Evolutionary conservation across 1,140 invertebrate genomes (phyloP).

Genomic region (Papilio aristodemus): DNA sequence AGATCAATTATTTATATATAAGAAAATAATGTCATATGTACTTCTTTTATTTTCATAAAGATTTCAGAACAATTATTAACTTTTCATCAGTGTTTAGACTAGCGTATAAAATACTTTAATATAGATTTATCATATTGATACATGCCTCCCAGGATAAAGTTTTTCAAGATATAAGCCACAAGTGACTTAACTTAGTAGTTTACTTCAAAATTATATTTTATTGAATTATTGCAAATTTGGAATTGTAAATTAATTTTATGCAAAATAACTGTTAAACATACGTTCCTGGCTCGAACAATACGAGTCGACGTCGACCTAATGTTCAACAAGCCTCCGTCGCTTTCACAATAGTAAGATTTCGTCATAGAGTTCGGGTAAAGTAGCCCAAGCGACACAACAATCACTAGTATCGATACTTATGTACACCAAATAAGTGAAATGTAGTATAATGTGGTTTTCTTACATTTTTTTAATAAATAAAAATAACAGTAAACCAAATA

Average conservation of each 20-base stretch:
- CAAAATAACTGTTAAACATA: background rate
- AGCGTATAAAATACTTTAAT: background rate
- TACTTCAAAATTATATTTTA: background rate
- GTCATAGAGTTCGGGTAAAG: slow-evolving; percentile 59
- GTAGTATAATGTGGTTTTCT: background rate
- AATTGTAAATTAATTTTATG: slow-evolving; percentile 9
- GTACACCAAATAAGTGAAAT: background rate
- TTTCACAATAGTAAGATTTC: slow-evolving; percentile 73
- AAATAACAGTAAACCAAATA: no score
- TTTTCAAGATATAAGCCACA: no score
- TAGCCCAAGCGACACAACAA: slow-evolving; percentile 47
- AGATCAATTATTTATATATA: background rate
- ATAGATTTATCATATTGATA: no score
- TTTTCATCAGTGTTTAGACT: background rate
- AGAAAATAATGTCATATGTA: background rate
- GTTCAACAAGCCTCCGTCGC: slow-evolving; percentile 53
- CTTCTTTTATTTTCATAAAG: background rate
- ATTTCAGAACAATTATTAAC: background rate
- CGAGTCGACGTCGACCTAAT: slow-evolving; percentile 37
- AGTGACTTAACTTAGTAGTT: no score
- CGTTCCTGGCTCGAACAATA: slow-evolving; percentile 22
- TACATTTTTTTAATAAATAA: no score
- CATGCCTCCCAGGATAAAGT: background rate
- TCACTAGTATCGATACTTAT: slow-evolving; percentile 16
- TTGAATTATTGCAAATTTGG: slow-evolving; percentile 4